A percentile compares a stretch with the other conserved stretches of the same genome.
phyloP scores from a whole-genome alignment of 2,113 vertebrate genomes.

The Hyperopisus bebe region DNA sequence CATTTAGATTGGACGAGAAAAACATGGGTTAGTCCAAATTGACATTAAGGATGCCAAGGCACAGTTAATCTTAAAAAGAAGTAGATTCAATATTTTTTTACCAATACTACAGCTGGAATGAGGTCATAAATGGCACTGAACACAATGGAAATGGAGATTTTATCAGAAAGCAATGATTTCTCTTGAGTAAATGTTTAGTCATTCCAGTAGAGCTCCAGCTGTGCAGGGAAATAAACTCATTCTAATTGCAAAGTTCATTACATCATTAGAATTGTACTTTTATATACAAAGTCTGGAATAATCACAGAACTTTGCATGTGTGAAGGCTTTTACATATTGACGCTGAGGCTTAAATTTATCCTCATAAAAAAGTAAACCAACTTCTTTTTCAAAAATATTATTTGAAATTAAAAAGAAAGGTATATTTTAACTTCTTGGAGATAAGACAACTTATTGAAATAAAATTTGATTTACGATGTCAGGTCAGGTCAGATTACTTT shows the following conservation, averaged over 20 bases:
- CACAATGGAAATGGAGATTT: background rate
- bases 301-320: background rate
- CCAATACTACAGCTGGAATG: background rate
- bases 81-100: background rate
- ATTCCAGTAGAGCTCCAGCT: background rate
- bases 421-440: background rate
- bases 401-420: background rate
- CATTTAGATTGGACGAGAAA: background rate
- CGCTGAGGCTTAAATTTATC: background rate
- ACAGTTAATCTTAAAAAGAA: background rate
- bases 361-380: background rate
- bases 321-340: background rate
- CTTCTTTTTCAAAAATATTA: background rate
- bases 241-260: background rate
- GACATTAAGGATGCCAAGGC: background rate
- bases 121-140: background rate
- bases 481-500: background rate
- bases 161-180: background rate
- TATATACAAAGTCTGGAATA: background rate
- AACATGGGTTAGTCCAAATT: background rate
- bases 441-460: background rate
- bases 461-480: background rate
- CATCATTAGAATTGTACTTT: background rate
- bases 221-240: background rate
- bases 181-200: background rate